phyloP scores from a whole-genome alignment of 2,113 vertebrate species.

The Oncorhynchus clarkii region DNA sequence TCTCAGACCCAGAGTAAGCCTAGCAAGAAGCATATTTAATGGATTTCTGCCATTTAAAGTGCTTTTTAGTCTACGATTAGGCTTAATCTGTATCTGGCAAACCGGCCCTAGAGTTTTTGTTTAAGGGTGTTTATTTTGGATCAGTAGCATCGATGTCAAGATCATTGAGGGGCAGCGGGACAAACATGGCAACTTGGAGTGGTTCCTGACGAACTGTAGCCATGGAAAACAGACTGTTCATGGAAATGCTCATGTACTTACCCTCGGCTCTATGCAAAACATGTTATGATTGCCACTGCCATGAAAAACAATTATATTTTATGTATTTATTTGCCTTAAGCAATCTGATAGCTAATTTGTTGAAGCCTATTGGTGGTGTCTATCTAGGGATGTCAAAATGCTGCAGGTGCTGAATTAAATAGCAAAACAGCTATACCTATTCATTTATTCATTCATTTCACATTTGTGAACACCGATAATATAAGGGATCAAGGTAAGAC shows the following conservation, averaged over 20 bases:
- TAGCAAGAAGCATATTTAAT: too few species aligned
- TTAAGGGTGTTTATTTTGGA: too few species aligned
- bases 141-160: too few species aligned
- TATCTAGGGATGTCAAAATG: conserved; percentile 15
- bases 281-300: not conserved
- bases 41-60: too few species aligned
- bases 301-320: not conserved
- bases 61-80: too few species aligned
- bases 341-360: conserved; percentile 42
- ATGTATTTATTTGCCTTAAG: conserved; percentile 12
- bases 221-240: not conserved
- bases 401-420: conserved; percentile 18
- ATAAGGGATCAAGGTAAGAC: too few species aligned
- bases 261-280: not conserved
- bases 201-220: too few species aligned
- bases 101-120: too few species aligned
- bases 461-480: conserved; percentile 1
- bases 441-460: conserved; percentile 29
- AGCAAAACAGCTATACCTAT: conserved; percentile 2
- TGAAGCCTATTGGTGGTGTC: conserved; percentile 21
- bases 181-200: too few species aligned
- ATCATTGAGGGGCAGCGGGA: too few species aligned
- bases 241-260: not conserved
- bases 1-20: too few species aligned
- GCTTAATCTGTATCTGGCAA: too few species aligned